A percentile compares a stretch with the other conserved stretches of the same genome.
Evolutionary conservation across 1,140 invertebrate species (phyloP).

Genomic region (Ylistrum balloti): DNA sequence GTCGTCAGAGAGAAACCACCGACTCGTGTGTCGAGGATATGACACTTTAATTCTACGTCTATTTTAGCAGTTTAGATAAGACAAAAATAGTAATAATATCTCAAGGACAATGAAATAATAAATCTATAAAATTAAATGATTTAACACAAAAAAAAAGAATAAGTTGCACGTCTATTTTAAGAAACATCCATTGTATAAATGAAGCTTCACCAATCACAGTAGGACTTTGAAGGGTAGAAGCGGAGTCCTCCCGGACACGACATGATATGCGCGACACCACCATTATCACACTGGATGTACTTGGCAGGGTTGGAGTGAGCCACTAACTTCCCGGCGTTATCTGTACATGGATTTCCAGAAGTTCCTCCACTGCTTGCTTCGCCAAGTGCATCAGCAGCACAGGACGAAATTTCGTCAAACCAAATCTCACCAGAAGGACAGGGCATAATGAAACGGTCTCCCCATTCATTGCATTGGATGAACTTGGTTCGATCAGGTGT

Average conservation of each 20-base stretch:
- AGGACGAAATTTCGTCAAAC: slow-evolving; percentile 21
- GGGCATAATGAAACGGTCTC: slow-evolving; percentile 51
- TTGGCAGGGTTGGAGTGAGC: slow-evolving; percentile 8
- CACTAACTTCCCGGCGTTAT: background rate
- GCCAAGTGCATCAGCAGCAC: background rate
- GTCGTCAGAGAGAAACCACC: too few species aligned
- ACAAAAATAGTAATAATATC: too few species aligned
- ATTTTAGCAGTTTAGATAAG: too few species aligned
- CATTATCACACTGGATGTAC: slow-evolving; percentile 60
- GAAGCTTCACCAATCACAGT: background rate
- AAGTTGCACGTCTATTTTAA: too few species aligned
- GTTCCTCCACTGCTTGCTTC: background rate
- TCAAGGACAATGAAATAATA: too few species aligned
- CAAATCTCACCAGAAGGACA: slow-evolving; percentile 43
- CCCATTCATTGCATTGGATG: slow-evolving; percentile 66
- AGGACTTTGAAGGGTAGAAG: background rate
- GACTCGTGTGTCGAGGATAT: too few species aligned
- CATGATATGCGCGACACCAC: background rate
- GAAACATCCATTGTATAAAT: too few species aligned
- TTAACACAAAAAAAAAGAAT: too few species aligned
- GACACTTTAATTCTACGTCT: too few species aligned
- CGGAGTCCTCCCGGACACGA: background rate
- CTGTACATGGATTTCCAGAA: slow-evolving; percentile 46
- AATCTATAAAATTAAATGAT: too few species aligned
- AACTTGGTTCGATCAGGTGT: slow-evolving; percentile 53